Base-by-base conservation (phyloP, 2,888 invertebrate species). In the Stenotaenia linearis region DNA sequence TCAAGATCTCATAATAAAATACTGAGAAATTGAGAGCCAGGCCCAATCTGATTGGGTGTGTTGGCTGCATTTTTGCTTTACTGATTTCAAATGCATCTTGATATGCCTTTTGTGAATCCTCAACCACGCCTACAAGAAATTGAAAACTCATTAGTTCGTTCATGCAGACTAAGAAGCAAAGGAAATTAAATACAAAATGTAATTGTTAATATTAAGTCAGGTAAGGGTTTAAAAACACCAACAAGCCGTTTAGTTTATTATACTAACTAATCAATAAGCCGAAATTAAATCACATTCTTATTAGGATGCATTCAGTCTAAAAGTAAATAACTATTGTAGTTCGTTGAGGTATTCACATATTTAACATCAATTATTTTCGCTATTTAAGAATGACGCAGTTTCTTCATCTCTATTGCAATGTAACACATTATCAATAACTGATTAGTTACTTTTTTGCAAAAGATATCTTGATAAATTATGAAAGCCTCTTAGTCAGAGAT, bases 1-100 rank as follows among this genome's bases (percentile, higher is more conserved):
- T 98, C 90, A 97, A 93, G 89, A 98, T 98, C 94, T 98, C 98
- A 90, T 98, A 98, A 93, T 96, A 97, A 92, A 98, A 98, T 88
- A 99, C 98, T 87, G 98, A 98, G 92, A 97, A 98, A 93, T 98
- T 98, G 90, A 98, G 93, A 85, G 98, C 98, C 88, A 98, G 92
- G 87, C 98, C 98, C 89, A 98, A 93, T 88, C 98, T 92, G 90
- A 98, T 98, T 86, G 98, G 98, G 89, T 98, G 98, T 87, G 98
- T 98, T 84, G 98, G 96, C 90, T 95, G 95, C 97, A 98, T 97
- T 92, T 97, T 96, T 87, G 93, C 92, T 90, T 95, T 96, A 88
- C 97, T 96, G 88, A 96, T 95, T 90, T 97, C 96, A 90, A 97
- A 96, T 86, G 98, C 98, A 90, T 97, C 96, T 89, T 96, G 94